Percentiles rank a stretch among this genome's conserved stretches.
These are phyloP conservation scores for Laticauda colubrina DNA, from an alignment of 2,113 vertebrate genomes.

Conservation along the genomic window DNA sequence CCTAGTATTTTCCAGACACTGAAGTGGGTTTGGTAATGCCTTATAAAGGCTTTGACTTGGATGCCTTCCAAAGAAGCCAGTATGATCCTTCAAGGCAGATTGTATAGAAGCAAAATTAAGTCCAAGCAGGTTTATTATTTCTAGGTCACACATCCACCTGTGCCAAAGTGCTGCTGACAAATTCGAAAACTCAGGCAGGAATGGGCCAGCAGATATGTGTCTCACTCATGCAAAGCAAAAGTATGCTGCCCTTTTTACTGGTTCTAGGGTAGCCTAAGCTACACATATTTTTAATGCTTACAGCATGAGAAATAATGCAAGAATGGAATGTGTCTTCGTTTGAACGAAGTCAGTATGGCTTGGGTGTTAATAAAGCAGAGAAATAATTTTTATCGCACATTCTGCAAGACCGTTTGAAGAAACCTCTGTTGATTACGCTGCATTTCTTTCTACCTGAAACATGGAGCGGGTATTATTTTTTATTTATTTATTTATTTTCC, in stretches of 20 bases:
- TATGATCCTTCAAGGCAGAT: not conserved
- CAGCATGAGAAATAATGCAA: not conserved
- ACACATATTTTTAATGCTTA: not conserved
- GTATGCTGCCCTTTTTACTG: not conserved
- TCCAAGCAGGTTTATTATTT: constrained; percentile 8
- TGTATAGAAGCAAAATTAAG: not conserved
- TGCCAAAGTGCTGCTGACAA: not conserved
- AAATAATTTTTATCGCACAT: not conserved
- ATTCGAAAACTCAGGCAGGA: not conserved
- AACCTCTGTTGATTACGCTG: not conserved
- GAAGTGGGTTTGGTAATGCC: not conserved
- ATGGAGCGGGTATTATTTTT: not conserved
- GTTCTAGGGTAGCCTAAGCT: not conserved
- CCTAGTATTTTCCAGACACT: not conserved
- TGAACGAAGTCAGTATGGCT: not conserved
- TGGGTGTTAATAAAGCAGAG: not conserved
- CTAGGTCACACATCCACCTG: not conserved
- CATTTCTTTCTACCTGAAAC: not conserved
- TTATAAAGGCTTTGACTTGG: not conserved
- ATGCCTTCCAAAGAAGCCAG: not conserved
- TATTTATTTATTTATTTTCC: not conserved
- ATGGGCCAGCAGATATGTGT: not conserved
- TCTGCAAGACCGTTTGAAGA: not conserved
- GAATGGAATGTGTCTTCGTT: not conserved
- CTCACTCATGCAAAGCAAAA: not conserved